phyloP scores from a whole-genome alignment of 2,888 invertebrate species.

The Dioctria linearis region DNA sequence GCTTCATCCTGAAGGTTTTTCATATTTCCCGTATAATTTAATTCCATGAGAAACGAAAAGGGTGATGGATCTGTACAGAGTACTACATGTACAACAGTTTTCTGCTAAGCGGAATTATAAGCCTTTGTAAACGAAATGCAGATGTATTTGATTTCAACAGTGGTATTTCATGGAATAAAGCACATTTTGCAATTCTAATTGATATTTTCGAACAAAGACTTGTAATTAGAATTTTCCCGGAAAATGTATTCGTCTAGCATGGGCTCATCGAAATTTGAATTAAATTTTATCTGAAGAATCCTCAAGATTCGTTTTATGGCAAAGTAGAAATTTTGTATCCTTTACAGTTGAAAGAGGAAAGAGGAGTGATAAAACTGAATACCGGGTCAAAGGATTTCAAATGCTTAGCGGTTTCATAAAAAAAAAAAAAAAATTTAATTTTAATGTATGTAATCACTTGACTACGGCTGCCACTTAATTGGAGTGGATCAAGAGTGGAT shows the following conservation, averaged over 20 bases:
- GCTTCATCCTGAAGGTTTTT: constrained; percentile 5
- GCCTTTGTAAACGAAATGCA: constrained; percentile 1
- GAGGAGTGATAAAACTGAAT: not conserved
- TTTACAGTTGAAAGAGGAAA: not conserved
- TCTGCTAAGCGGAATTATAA: constrained; percentile 8
- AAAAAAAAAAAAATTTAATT: too few relatives aligned
- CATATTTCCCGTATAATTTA: constrained; percentile 45
- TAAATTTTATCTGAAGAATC: constrained; percentile 1
- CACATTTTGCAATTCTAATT: constrained; percentile 46
- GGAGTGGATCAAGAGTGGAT: too few relatives aligned
- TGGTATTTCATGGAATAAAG: constrained; percentile 3
- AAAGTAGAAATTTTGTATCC: not conserved
- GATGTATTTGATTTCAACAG: not conserved
- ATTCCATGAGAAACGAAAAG: constrained; percentile 15
- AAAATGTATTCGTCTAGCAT: constrained; percentile 1
- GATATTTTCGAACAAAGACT: constrained; percentile 20
- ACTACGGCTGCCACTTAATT: too few relatives aligned
- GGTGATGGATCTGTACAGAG: constrained; percentile 14
- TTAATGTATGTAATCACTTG: too few relatives aligned
- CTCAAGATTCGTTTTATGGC: not conserved
- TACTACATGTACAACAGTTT: not conserved
- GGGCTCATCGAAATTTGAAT: not conserved
- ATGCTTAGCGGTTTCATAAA: too few relatives aligned
- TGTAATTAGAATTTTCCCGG: constrained; percentile 41
- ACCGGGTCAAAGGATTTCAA: too few relatives aligned